Evolutionary conservation across 2,888 invertebrate genomes (phyloP).

Genomic region (Doris montereyensis): DNA sequence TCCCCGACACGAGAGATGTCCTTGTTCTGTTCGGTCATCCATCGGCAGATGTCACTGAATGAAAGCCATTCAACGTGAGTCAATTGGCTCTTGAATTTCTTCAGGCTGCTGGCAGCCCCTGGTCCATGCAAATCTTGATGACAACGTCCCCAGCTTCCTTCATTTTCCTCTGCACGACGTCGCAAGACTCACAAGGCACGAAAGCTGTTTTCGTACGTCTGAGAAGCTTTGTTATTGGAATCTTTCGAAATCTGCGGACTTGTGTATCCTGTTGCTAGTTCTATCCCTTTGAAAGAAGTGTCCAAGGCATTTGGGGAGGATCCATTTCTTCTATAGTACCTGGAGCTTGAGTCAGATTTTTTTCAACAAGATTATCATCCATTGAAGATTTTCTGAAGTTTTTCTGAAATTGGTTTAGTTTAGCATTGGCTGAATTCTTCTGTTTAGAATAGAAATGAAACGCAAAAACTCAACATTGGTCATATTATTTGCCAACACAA

Average conservation of each 20-base stretch:
- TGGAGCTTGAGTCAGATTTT: too few species aligned
- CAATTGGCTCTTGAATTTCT: slow-evolving; percentile 59
- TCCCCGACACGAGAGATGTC: slow-evolving; percentile 65
- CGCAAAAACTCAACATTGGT: too few species aligned
- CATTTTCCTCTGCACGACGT: slow-evolving; percentile 68
- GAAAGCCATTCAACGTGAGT: slow-evolving; percentile 65
- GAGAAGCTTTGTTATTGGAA: slow-evolving; percentile 68
- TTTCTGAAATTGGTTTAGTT: too few species aligned
- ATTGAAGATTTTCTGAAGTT: too few species aligned
- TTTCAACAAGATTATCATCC: too few species aligned
- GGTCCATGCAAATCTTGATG: slow-evolving; percentile 64
- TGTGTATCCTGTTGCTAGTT: too few species aligned
- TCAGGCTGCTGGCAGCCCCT: slow-evolving; percentile 67
- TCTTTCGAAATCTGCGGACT: slow-evolving; percentile 65
- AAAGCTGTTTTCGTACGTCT: slow-evolving; percentile 73
- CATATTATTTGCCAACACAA: too few species aligned
- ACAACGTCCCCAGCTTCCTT: slow-evolving; percentile 63
- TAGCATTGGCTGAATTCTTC: too few species aligned
- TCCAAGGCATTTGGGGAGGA: too few species aligned
- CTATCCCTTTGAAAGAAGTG: neutral
- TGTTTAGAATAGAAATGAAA: too few species aligned
- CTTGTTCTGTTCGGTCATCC: slow-evolving; percentile 69
- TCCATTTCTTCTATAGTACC: too few species aligned
- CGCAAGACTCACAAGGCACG: slow-evolving; percentile 71
- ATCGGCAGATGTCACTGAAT: slow-evolving; percentile 66